phyloP scores from a whole-genome alignment of 2,113 vertebrate genomes.

The Cyprinodon variegatus region DNA sequence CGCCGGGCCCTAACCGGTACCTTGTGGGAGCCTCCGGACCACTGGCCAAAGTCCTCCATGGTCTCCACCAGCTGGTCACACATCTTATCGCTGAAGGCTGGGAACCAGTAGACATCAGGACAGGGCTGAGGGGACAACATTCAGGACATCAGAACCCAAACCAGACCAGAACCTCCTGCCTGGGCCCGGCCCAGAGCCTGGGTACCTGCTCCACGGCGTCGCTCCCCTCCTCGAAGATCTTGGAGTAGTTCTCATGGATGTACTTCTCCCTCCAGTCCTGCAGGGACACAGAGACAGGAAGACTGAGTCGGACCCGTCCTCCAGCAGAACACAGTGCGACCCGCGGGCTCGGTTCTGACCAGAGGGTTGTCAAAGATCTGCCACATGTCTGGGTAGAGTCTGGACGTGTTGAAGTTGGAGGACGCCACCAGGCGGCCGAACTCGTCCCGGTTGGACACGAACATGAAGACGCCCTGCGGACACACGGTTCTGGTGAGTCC shows the following conservation, averaged over 20 bases:
- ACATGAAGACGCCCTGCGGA: constrained; percentile 70
- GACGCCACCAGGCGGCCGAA: constrained; percentile 65
- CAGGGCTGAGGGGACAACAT: constrained; percentile 54
- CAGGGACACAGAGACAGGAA: constrained; percentile 11
- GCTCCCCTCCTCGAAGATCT: constrained; percentile 61
- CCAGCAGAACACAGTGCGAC: background rate
- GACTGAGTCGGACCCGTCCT: background rate
- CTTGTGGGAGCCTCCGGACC: constrained; percentile 84
- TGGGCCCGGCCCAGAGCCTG: too few species aligned
- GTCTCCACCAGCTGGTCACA: constrained; percentile 80
- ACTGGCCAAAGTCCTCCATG: constrained; percentile 81
- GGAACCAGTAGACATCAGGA: constrained; percentile 75
- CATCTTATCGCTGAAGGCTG: constrained; percentile 70
- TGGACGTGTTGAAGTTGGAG: constrained; percentile 66
- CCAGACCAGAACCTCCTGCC: background rate
- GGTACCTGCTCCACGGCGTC: constrained; percentile 54
- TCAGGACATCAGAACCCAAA: background rate
- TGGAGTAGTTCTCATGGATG: constrained; percentile 64
- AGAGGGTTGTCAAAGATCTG: constrained; percentile 74
- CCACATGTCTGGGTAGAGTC: constrained; percentile 73
- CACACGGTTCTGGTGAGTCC: background rate
- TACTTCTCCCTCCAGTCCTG: constrained; percentile 77
- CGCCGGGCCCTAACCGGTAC: constrained; percentile 29
- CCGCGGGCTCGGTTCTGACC: constrained; percentile 19
- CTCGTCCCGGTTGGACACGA: constrained; percentile 66